Evolutionary conservation across 64 coral and sea anemone species (phyloP).

Genomic region (Trachythela sp.): DNA sequence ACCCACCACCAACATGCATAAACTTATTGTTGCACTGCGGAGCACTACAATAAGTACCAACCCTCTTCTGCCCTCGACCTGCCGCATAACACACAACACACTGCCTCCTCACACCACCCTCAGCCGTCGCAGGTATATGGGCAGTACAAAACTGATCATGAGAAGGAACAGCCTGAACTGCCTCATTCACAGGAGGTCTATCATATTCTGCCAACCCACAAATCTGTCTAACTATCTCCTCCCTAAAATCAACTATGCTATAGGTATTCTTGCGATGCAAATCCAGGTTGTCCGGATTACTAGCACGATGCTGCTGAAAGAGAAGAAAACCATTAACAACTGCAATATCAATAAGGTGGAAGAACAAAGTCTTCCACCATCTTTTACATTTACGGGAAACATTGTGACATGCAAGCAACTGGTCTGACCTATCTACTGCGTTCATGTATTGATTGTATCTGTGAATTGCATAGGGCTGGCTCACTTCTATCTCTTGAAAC

Average conservation of each 20-base stretch:
- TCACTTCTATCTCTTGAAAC: not conserved
- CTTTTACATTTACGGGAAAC: not conserved
- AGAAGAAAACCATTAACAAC: not conserved
- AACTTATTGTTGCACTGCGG: constrained; percentile 63
- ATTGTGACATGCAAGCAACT: not conserved
- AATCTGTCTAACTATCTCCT: not conserved
- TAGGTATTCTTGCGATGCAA: not conserved
- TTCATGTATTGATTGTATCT: not conserved
- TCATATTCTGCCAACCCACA: not conserved
- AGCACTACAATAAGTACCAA: constrained; percentile 55
- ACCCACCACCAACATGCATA: constrained; percentile 36
- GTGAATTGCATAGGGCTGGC: not conserved
- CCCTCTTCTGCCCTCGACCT: constrained; percentile 51
- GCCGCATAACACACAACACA: constrained; percentile 71
- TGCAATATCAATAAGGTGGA: not conserved
- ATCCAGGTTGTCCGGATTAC: not conserved
- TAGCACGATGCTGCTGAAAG: not conserved
- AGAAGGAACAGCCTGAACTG: not conserved
- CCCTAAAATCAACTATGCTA: not conserved
- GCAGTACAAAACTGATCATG: constrained; percentile 19
- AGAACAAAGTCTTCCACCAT: not conserved
- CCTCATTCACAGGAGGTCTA: not conserved
- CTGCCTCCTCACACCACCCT: constrained; percentile 46
- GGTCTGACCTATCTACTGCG: constrained; percentile 8
- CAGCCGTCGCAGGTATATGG: constrained; percentile 50